phyloP scores from a whole-genome alignment of 2,797 vertebrate species.

The Rhynchotus rufescens region DNA sequence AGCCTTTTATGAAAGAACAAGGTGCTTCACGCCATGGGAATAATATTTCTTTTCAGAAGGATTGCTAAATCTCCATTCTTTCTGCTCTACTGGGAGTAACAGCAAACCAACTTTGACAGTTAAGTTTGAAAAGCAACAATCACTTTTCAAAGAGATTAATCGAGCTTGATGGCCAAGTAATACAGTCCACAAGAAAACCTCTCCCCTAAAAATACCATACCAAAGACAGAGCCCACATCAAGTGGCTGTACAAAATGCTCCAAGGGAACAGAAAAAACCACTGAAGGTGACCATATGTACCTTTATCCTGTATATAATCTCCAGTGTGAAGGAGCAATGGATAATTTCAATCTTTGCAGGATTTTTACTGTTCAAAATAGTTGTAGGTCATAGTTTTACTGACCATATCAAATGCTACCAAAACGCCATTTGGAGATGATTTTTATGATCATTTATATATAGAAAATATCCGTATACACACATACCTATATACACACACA shows the following conservation, averaged over 20 bases:
- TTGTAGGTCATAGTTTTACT: background rate
- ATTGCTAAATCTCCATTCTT: background rate
- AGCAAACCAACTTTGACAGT: background rate
- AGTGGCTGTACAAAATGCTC: background rate
- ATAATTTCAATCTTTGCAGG: background rate
- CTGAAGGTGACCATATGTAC: background rate
- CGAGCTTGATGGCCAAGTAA: background rate
- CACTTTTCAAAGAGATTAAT: background rate
- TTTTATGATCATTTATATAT: no score
- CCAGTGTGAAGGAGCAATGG: no score
- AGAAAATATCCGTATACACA: no score
- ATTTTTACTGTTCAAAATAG: background rate
- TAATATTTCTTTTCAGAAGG: background rate
- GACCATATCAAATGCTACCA: background rate
- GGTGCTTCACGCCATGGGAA: background rate
- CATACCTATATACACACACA: no score
- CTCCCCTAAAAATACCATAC: background rate
- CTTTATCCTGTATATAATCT: background rate
- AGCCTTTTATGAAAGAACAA: background rate
- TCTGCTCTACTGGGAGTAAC: background rate
- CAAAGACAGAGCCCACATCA: background rate
- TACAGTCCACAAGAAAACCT: background rate
- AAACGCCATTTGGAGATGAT: background rate
- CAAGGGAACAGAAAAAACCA: background rate
- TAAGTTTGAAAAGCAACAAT: background rate